Percentiles rank a stretch among this genome's conserved stretches.
These are phyloP conservation scores for Synanthedon tipuliformis DNA, from an alignment of 2,888 invertebrate genomes.

Conservation along the genomic window DNA sequence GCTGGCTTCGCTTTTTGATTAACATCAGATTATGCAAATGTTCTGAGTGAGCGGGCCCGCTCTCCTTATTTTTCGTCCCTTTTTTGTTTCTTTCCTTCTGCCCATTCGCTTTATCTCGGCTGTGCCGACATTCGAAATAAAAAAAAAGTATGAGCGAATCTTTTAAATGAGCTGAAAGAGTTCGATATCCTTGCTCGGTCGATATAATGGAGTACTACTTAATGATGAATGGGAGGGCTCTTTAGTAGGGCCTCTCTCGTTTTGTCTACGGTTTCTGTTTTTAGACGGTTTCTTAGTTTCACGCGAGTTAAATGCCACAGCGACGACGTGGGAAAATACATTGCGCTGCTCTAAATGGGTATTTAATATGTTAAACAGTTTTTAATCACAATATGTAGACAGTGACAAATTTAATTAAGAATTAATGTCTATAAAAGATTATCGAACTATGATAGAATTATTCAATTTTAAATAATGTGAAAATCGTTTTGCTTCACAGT, in stretches of 20 bases:
- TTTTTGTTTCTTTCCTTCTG: slow-evolving; percentile 53
- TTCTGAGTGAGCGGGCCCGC: slow-evolving; percentile 58
- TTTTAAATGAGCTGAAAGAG: slow-evolving; percentile 62
- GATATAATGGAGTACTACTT: slow-evolving; percentile 50
- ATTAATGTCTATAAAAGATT: no score
- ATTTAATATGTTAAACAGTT: no score
- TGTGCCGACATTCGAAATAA: slow-evolving; percentile 62
- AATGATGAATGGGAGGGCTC: slow-evolving; percentile 49
- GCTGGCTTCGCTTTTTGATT: slow-evolving; percentile 57
- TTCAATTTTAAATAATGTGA: no score
- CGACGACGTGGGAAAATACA: no score
- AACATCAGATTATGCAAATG: slow-evolving; percentile 70
- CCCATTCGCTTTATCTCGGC: slow-evolving; percentile 57
- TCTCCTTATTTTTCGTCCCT: slow-evolving; percentile 53
- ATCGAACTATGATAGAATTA: no score
- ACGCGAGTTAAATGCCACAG: background rate
- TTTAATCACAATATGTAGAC: no score
- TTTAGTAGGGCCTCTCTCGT: slow-evolving; percentile 36
- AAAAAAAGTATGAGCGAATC: slow-evolving; percentile 42
- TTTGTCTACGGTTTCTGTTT: slow-evolving; percentile 29
- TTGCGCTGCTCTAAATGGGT: no score
- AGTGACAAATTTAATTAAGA: no score
- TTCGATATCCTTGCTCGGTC: slow-evolving; percentile 53
- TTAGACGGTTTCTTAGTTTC: background rate
- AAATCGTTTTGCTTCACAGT: no score